phyloP scores from a whole-genome alignment of 2,888 invertebrate genomes.

The Lycophotia porphyrea region DNA sequence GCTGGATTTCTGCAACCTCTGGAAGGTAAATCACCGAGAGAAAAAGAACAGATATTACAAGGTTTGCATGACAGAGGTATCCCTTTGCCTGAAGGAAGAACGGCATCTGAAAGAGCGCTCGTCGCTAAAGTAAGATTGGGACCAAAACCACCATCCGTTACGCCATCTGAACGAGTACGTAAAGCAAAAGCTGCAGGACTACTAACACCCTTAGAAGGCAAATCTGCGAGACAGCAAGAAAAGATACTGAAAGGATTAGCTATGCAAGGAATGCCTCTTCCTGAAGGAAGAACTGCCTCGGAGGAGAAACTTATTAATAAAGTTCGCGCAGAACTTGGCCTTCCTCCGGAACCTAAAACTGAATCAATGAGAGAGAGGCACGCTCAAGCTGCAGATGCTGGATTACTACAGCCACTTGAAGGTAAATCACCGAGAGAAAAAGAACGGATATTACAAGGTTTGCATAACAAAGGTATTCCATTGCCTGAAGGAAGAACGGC shows the following conservation, averaged over 20 bases:
- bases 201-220: constrained; percentile 10
- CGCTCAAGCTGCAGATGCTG: constrained; percentile 12
- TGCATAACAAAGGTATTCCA: constrained; percentile 7
- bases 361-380: constrained; percentile 5
- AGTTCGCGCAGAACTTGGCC: constrained; percentile 15
- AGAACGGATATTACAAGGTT: constrained; percentile 63
- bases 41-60: constrained; percentile 21
- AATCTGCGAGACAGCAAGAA: not conserved
- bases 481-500: not conserved
- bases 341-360: constrained; percentile 24
- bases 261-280: constrained; percentile 16
- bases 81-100: constrained; percentile 28
- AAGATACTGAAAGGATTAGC: constrained; percentile 8
- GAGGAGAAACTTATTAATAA: not conserved
- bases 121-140: constrained; percentile 10
- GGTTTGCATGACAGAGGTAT: constrained; percentile 28
- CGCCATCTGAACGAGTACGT: not conserved
- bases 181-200: constrained; percentile 9
- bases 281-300: not conserved
- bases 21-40: constrained; percentile 17
- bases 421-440: constrained; percentile 23
- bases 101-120: constrained; percentile 7
- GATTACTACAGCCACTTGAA: constrained; percentile 10
- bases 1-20: constrained; percentile 5
- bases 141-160: not conserved